These are phyloP conservation scores for Aurelia coerulea DNA, from an alignment of 30 jellyfish, hydroid and myxozoan genomes.

Conservation along the genomic window DNA sequence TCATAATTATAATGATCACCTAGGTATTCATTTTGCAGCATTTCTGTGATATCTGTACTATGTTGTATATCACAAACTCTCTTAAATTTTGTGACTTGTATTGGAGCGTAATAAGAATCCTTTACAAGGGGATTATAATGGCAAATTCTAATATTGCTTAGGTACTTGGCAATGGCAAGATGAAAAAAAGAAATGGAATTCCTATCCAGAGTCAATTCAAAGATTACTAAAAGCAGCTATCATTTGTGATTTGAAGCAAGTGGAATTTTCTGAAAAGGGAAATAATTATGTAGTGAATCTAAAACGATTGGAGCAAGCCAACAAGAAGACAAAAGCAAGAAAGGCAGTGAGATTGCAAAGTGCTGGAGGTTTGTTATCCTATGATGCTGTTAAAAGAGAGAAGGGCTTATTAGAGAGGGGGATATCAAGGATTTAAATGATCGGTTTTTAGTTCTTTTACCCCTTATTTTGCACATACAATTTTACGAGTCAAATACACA, in stretches of 20 bases:
- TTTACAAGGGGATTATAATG: too few relatives aligned
- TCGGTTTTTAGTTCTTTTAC: neutral
- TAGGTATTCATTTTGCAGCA: too few relatives aligned
- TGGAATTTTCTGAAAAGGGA: constrained; percentile 42
- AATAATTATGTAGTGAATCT: constrained; percentile 55
- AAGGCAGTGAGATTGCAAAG: constrained; percentile 15
- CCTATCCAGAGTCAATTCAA: constrained; percentile 56
- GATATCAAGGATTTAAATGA: neutral
- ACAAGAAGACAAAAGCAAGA: constrained; percentile 63
- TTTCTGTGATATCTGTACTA: too few relatives aligned
- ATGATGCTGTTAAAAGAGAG: too few relatives aligned
- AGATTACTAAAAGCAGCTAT: constrained; percentile 67
- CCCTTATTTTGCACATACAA: too few relatives aligned
- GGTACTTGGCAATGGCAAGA: constrained; percentile 75
- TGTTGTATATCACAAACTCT: too few relatives aligned
- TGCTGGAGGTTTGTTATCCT: too few relatives aligned
- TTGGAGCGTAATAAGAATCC: too few relatives aligned
- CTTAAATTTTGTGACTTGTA: too few relatives aligned
- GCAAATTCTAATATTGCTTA: neutral
- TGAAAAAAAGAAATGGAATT: constrained; percentile 67
- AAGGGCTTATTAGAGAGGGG: neutral
- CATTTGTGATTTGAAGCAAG: constrained; percentile 42
- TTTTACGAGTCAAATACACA: too few relatives aligned
- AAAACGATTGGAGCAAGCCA: constrained; percentile 63
- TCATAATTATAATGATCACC: too few relatives aligned